phyloP scores from a whole-genome alignment of 2,113 vertebrate genomes.

The Arizona elegans region DNA sequence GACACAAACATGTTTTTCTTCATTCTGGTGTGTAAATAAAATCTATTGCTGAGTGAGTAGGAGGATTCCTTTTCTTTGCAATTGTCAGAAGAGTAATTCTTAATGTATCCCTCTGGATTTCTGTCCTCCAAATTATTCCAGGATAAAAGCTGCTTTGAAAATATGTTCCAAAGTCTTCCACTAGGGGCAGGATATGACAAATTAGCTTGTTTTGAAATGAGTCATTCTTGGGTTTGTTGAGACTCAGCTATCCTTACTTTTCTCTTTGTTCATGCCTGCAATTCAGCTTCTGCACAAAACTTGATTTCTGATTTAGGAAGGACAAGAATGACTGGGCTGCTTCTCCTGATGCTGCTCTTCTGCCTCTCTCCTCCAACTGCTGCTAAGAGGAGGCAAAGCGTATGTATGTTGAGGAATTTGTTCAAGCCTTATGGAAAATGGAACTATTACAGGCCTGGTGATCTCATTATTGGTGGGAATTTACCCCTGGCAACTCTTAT shows the following conservation, averaged over 20 bases:
- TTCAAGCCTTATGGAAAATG: accelerated
- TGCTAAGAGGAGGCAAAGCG: neutral
- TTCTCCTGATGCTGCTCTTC: neutral
- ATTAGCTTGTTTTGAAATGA: too few relatives aligned
- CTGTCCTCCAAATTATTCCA: neutral
- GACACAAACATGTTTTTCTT: neutral
- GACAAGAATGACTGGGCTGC: neutral
- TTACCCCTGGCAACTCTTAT: neutral
- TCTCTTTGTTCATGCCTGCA: neutral
- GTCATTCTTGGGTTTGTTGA: too few relatives aligned
- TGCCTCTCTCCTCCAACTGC: neutral
- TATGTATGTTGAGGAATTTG: neutral
- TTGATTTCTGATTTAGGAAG: neutral
- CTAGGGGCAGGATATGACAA: neutral
- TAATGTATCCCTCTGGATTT: neutral
- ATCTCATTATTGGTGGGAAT: neutral
- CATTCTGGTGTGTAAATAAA: neutral
- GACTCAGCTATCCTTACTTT: too few relatives aligned
- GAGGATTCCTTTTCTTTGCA: neutral
- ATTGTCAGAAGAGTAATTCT: neutral
- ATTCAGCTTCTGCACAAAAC: neutral
- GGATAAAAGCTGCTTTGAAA: neutral
- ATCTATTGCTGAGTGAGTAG: neutral
- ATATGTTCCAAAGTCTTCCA: neutral
- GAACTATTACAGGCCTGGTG: neutral